Conservation (phyloP, 2,888 invertebrate genomes). For the Aphodius sticticus region DNA sequence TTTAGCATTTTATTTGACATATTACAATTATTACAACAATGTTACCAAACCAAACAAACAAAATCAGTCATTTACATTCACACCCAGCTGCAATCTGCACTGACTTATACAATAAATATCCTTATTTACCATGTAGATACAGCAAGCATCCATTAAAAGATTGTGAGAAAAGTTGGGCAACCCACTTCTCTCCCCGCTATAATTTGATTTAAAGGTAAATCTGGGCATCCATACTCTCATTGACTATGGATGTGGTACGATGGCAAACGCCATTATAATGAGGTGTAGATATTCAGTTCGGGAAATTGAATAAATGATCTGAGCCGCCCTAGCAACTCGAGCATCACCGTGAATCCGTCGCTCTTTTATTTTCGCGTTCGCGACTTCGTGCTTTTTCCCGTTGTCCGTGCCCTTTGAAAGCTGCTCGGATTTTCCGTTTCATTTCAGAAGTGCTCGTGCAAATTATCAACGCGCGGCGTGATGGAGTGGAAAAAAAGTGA, state of each 20-base stretch:
- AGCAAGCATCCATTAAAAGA: too few species aligned
- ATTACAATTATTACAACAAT: too few species aligned
- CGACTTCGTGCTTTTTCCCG: not conserved
- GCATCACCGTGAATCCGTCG: not conserved
- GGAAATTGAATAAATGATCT: conserved; percentile 4
- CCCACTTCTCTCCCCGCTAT: not conserved
- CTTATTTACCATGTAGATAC: too few species aligned
- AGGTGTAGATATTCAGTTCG: conserved; percentile 4
- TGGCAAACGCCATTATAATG: not conserved
- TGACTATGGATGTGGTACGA: not conserved
- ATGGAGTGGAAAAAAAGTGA: conserved; percentile 4
- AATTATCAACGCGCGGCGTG: not conserved
- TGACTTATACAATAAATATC: too few species aligned
- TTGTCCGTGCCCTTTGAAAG: not conserved
- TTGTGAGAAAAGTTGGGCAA: not conserved
- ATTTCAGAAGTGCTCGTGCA: not conserved
- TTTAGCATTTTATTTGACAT: too few species aligned
- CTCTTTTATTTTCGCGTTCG: not conserved
- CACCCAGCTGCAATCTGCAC: too few species aligned
- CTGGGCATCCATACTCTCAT: not conserved
- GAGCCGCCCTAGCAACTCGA: not conserved
- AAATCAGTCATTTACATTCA: too few species aligned
- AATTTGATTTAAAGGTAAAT: not conserved
- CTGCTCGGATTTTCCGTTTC: not conserved
- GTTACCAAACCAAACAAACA: too few species aligned